A percentile compares a stretch with the other conserved stretches of the same genome.
phyloP scores from a whole-genome alignment of 2,888 invertebrate genomes.

The Eulithis testata region DNA sequence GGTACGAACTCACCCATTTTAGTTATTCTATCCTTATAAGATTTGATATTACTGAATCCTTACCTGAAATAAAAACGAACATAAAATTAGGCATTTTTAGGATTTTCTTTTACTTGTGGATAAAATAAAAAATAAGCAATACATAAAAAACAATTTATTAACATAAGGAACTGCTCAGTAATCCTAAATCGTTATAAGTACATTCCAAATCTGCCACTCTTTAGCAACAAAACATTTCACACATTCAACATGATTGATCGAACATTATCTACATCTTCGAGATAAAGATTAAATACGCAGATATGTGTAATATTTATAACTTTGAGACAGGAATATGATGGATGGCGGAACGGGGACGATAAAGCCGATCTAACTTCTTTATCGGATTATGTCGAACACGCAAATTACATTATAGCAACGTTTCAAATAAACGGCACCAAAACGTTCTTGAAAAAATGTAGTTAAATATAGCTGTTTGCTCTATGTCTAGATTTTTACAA shows the following conservation, averaged over 20 bases:
- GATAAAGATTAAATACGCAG: slow-evolving; percentile 48
- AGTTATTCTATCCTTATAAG: background rate
- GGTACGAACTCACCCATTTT: background rate
- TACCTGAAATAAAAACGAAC: slow-evolving; percentile 1
- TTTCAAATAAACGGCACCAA: no score
- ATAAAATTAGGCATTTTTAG: background rate
- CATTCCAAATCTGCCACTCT: slow-evolving; percentile 11
- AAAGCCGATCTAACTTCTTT: slow-evolving; percentile 25
- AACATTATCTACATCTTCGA: slow-evolving; percentile 45
- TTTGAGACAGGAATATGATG: slow-evolving; percentile 41
- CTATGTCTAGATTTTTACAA: no score
- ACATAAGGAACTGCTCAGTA: no score
- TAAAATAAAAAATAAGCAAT: no score
- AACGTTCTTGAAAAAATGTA: no score
- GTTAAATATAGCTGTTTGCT: no score
- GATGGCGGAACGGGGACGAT: slow-evolving; percentile 42
- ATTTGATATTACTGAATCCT: background rate
- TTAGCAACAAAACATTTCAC: slow-evolving; percentile 33
- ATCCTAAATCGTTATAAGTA: no score
- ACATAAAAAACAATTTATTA: no score
- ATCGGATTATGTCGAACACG: slow-evolving; percentile 9
- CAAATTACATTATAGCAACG: background rate
- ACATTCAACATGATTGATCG: slow-evolving; percentile 48
- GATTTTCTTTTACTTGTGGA: no score
- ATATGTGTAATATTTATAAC: slow-evolving; percentile 33